These are phyloP conservation scores for Prosopocoilus inquinatus DNA, from an alignment of 2,888 invertebrate genomes.

Conservation along the genomic window DNA sequence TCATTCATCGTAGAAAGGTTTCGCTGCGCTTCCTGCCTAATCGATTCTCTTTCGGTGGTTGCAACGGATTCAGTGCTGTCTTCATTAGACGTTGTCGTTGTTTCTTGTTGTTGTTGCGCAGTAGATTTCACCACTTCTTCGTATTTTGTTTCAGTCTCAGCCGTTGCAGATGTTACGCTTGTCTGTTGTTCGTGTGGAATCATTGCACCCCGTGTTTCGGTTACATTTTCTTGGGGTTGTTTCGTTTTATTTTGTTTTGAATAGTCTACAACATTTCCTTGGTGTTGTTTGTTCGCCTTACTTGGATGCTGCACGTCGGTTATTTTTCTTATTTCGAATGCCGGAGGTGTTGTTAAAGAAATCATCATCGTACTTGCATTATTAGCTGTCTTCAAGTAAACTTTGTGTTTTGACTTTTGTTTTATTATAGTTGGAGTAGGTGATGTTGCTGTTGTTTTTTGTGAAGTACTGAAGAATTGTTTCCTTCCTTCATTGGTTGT, in stretches of 20 bases:
- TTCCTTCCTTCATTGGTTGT: conserved; percentile 9
- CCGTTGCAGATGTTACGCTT: conserved; percentile 10
- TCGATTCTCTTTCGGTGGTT: too few species aligned
- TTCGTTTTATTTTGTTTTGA: too few species aligned
- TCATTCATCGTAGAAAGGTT: too few species aligned
- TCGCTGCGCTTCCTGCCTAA: too few species aligned
- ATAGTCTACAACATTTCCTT: too few species aligned
- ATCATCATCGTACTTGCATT: background rate
- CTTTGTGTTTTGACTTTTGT: background rate
- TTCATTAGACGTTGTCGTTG: too few species aligned
- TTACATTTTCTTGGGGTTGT: too few species aligned
- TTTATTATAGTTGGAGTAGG: conserved; percentile 15
- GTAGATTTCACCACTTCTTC: too few species aligned
- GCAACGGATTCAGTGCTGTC: background rate
- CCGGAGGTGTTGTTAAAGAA: conserved; percentile 19
- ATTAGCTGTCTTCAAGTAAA: background rate
- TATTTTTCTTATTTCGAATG: background rate
- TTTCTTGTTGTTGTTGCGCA: too few species aligned
- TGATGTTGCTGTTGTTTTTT: background rate
- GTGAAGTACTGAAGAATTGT: background rate
- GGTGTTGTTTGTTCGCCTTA: background rate
- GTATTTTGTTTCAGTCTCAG: background rate
- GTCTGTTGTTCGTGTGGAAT: background rate
- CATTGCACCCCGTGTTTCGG: too few species aligned
- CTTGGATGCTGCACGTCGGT: conserved; percentile 4